A percentile compares a stretch with the other conserved stretches of the same genome.
These are phyloP conservation scores for Edolisoma coerulescens DNA, from an alignment of 2,113 vertebrate species.

Conservation along the genomic window DNA sequence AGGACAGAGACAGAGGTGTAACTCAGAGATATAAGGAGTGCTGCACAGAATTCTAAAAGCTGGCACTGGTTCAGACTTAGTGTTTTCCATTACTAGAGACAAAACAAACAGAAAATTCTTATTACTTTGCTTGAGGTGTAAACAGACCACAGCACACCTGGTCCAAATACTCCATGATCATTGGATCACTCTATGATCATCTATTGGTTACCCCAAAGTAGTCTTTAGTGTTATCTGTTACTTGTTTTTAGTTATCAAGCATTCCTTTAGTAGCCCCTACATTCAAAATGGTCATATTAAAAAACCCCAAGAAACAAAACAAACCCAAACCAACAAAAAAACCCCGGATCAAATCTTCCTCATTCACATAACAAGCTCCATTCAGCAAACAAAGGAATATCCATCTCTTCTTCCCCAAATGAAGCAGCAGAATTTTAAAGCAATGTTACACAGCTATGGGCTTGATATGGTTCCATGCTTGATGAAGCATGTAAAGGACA, in stretches of 20 bases:
- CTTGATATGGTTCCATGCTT: neutral
- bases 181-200: no score
- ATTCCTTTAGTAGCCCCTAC: neutral
- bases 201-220: neutral
- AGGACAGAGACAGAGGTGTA: neutral
- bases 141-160: neutral
- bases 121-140: neutral
- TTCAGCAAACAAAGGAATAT: neutral
- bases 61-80: neutral
- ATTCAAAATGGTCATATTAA: neutral
- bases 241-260: neutral
- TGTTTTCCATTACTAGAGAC: neutral
- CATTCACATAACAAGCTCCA: neutral
- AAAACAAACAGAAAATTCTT: neutral
- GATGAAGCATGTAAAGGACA: conserved; percentile 6
- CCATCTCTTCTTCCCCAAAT: neutral
- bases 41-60: neutral
- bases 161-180: neutral
- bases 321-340: neutral
- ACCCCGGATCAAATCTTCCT: neutral
- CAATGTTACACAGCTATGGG: neutral
- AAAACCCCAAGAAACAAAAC: neutral
- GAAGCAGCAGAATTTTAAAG: neutral
- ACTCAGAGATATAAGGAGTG: neutral
- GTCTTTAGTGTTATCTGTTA: neutral